phyloP scores from a whole-genome alignment of 2,113 vertebrate species.

The Pollimyrus isidori region DNA sequence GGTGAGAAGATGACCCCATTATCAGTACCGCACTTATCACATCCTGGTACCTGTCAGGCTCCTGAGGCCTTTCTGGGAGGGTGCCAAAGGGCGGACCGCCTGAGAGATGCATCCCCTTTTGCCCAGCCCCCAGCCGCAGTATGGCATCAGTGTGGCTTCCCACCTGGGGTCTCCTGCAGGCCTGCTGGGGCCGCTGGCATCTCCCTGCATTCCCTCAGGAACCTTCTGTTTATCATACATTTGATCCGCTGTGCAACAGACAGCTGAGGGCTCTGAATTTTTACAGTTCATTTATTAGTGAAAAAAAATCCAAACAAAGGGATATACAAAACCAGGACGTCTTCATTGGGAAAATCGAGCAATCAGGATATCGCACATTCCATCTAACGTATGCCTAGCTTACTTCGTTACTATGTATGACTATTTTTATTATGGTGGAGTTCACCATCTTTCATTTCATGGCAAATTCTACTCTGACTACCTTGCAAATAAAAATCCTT shows the following conservation, averaged over 20 bases:
- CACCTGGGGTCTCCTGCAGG: neutral
- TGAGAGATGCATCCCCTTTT: neutral
- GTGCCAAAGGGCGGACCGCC: neutral
- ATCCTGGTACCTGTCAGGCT: neutral
- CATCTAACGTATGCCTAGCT: neutral
- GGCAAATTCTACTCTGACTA: neutral
- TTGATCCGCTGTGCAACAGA: too few species aligned
- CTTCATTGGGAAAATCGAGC: neutral
- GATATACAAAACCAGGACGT: neutral
- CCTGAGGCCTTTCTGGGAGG: neutral
- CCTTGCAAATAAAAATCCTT: neutral
- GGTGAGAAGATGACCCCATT: slow-evolving; percentile 1
- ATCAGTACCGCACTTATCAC: neutral
- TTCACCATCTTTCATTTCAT: neutral
- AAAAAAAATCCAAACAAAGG: neutral
- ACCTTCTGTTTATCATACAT: neutral
- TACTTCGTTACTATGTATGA: neutral
- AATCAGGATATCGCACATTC: neutral
- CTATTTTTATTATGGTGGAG: neutral
- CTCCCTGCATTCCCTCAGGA: neutral
- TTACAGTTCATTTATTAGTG: neutral
- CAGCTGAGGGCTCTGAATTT: neutral
- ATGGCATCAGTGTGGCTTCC: neutral
- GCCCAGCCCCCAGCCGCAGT: neutral
- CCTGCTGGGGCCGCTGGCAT: neutral